phyloP scores from a whole-genome alignment of 1,140 invertebrate species.

The Seison nebaliae region DNA sequence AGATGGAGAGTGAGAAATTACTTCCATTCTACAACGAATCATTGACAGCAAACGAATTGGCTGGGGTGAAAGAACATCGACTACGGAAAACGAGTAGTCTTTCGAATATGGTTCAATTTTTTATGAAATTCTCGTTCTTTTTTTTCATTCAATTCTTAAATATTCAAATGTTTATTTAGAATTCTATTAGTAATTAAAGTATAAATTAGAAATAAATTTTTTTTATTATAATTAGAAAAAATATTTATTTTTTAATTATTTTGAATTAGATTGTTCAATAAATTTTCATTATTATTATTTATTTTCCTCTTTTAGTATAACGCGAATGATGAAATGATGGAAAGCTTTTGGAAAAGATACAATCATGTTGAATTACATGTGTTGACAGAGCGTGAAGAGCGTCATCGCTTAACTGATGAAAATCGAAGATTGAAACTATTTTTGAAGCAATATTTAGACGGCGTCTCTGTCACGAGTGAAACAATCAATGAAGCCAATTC shows the following conservation, averaged over 20 bases:
- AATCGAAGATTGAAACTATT: constrained; percentile 24
- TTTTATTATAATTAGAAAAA: too few relatives aligned
- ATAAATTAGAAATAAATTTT: too few relatives aligned
- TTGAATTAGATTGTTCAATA: too few relatives aligned
- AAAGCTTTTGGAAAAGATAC: constrained; percentile 29
- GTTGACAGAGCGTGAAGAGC: constrained; percentile 25
- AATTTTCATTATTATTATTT: background rate
- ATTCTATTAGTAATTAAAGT: too few relatives aligned
- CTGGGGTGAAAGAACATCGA: constrained; percentile 21
- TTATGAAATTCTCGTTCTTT: too few relatives aligned
- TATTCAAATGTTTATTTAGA: too few relatives aligned
- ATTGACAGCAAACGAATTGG: constrained; percentile 23
- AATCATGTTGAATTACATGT: constrained; percentile 28
- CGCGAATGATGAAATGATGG: constrained; percentile 22
- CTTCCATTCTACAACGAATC: constrained; percentile 28
- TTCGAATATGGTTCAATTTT: background rate
- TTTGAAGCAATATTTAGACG: constrained; percentile 29
- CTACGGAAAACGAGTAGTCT: constrained; percentile 18
- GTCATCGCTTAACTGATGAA: constrained; percentile 19
- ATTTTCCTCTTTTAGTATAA: constrained; percentile 17
- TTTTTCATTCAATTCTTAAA: too few relatives aligned
- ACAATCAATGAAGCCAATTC: constrained; percentile 26
- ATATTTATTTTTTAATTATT: too few relatives aligned
- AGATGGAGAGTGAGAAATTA: constrained; percentile 30
- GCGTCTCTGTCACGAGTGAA: constrained; percentile 28